A percentile compares a stretch with the other conserved stretches of the same genome.
Conservation (phyloP, 2,888 invertebrate genomes). For the Mythimna vitellina region DNA sequence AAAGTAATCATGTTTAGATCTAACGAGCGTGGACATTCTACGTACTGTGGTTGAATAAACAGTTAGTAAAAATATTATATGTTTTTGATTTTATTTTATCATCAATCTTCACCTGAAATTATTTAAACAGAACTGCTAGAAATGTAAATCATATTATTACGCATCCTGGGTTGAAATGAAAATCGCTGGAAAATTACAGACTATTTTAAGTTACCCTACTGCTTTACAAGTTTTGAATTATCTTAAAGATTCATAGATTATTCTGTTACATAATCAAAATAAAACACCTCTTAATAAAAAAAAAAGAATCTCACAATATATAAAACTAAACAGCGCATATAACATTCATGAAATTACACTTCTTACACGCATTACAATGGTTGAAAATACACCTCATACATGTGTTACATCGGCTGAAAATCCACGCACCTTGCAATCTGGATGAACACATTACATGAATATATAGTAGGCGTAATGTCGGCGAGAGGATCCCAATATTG, state of each 20-base stretch:
- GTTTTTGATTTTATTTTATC: conserved; percentile 68
- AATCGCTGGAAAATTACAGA: too few relatives aligned
- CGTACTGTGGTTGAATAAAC: conserved; percentile 87
- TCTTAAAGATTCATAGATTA: background rate
- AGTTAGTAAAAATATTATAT: conserved; percentile 81
- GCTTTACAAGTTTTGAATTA: too few relatives aligned
- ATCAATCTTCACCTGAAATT: conserved; percentile 1
- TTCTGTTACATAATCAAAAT: background rate
- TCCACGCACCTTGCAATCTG: conserved; percentile 46
- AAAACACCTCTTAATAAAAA: background rate
- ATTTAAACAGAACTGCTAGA: too few relatives aligned
- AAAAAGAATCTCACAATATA: background rate
- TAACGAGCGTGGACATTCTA: conserved; percentile 75
- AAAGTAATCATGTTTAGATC: conserved; percentile 63
- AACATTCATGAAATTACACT: conserved; percentile 21
- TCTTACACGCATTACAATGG: conserved; percentile 23
- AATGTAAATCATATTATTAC: too few relatives aligned
- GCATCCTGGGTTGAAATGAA: too few relatives aligned
- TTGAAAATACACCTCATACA: conserved; percentile 24
- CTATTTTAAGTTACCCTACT: too few relatives aligned
- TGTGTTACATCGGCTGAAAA: conserved; percentile 44
- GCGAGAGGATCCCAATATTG: conserved; percentile 41
- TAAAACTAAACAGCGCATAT: background rate
- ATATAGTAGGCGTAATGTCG: conserved; percentile 51
- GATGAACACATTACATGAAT: conserved; percentile 63